phyloP scores from a whole-genome alignment of 92 coral and sea anemone genomes.

The Bergia puertoricense region DNA sequence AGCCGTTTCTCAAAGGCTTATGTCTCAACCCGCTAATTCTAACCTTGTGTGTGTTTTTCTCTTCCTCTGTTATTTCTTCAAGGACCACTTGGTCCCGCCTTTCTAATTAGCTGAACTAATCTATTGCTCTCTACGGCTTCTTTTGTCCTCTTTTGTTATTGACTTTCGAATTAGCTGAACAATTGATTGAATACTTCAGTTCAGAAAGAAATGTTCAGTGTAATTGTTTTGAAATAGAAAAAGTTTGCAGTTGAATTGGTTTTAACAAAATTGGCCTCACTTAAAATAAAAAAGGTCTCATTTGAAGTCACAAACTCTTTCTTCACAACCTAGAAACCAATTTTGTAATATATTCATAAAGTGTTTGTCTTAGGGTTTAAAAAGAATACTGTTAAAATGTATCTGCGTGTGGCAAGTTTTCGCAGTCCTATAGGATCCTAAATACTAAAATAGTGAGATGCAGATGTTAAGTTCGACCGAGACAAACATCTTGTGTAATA shows the following conservation, averaged over 20 bases:
- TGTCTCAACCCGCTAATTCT: neutral
- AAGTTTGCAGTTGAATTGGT: too few species aligned
- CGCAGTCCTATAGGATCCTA: too few species aligned
- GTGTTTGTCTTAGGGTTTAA: neutral
- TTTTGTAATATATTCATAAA: neutral
- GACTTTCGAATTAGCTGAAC: neutral
- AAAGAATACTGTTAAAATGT: neutral
- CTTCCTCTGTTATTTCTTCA: neutral
- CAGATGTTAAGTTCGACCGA: too few species aligned
- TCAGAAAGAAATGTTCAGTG: neutral
- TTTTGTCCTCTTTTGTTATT: constrained; percentile 12
- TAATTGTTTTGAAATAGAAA: neutral
- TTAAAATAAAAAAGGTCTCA: neutral
- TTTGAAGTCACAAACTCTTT: neutral
- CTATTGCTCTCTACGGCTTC: neutral
- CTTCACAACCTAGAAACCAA: neutral
- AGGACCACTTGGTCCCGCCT: constrained; percentile 24
- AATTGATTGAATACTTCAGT: constrained; percentile 6
- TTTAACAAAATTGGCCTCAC: too few species aligned
- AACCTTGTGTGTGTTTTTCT: neutral
- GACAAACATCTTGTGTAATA: too few species aligned
- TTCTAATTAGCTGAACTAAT: constrained; percentile 7
- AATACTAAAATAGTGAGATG: too few species aligned
- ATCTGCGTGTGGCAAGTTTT: neutral
- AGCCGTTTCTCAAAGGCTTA: neutral